Conservation (phyloP, 2,113 vertebrate genomes). For the Sinosuthora webbiana region DNA sequence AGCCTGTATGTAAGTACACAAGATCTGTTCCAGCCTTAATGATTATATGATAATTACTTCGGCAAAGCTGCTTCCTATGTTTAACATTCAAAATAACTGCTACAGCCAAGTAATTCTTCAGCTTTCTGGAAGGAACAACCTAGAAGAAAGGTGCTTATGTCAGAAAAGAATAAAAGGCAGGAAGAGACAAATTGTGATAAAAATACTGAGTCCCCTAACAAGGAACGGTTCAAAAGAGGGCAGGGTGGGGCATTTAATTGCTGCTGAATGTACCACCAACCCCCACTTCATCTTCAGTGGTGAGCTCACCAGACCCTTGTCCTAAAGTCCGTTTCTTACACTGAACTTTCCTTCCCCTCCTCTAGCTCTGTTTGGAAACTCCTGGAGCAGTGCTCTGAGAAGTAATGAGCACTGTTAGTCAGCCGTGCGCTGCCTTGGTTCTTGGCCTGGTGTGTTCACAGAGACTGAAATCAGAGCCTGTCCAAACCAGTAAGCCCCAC, state of each 20-base stretch:
- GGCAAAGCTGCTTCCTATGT: not conserved
- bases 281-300: not conserved
- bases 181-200: not conserved
- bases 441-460: not conserved
- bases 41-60: not conserved
- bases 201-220: not conserved
- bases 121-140: not conserved
- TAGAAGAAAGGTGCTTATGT: not conserved
- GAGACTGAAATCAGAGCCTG: not conserved
- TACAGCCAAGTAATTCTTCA: not conserved
- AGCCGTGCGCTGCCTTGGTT: not conserved
- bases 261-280: not conserved
- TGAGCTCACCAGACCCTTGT: not conserved
- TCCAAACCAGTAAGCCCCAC: not conserved
- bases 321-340: not conserved
- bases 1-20: not conserved
- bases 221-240: not conserved
- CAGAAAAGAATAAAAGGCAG: not conserved
- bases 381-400: rapidly evolving
- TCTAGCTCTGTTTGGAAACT: not conserved
- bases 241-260: not conserved
- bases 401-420: not conserved
- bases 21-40: not conserved
- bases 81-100: not conserved
- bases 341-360: not conserved